phyloP scores from a whole-genome alignment of 2,113 vertebrate genomes.

The Mionectes macconnelli region DNA sequence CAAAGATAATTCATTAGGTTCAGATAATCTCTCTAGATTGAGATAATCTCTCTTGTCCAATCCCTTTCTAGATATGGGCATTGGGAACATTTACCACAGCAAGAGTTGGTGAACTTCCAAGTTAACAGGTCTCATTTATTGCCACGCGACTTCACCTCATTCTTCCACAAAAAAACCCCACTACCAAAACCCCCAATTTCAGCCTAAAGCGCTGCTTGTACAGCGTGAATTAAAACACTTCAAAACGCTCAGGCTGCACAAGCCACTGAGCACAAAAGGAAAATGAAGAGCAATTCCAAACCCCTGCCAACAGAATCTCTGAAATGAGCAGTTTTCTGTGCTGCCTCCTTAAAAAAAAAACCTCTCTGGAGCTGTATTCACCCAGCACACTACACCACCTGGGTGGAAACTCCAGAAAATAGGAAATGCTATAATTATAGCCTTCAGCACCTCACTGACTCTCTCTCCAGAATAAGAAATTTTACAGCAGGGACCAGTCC shows the following conservation, averaged over 20 bases:
- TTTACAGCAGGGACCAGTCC: neutral
- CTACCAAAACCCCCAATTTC: neutral
- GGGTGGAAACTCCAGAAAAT: neutral
- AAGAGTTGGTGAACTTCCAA: neutral
- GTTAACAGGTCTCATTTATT: neutral
- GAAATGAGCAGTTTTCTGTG: neutral
- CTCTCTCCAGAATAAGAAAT: neutral
- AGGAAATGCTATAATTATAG: neutral
- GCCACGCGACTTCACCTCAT: neutral
- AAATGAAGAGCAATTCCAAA: neutral
- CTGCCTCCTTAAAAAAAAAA: neutral
- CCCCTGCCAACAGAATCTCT: neutral
- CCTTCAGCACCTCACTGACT: neutral
- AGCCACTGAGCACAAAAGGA: neutral
- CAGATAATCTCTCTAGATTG: neutral
- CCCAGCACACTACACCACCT: neutral
- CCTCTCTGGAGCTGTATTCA: neutral
- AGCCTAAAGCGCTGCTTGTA: neutral
- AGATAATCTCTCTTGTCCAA: neutral
- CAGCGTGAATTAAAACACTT: neutral
- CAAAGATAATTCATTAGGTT: neutral
- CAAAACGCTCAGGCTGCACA: neutral
- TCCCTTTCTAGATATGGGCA: neutral
- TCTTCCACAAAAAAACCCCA: neutral
- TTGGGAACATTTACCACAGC: rapidly evolving